Conservation (phyloP, 2,888 invertebrate species). For the Idaea biselata region DNA sequence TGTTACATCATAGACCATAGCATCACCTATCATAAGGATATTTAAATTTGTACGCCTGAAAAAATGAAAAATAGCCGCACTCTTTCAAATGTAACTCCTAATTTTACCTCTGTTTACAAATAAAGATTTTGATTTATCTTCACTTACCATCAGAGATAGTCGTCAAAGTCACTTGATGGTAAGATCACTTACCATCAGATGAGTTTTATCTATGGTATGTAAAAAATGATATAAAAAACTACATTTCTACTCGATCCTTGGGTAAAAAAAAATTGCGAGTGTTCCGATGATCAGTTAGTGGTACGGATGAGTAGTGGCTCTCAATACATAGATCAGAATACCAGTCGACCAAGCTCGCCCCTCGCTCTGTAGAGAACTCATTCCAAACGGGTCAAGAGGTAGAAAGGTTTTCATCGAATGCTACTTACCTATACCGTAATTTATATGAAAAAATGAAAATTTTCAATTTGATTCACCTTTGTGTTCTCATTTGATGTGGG, state of each 20-base stretch:
- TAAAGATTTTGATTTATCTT: no score
- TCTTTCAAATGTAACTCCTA: no score
- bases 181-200: no score
- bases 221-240: slow-evolving; percentile 34
- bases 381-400: slow-evolving; percentile 28
- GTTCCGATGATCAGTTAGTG: slow-evolving; percentile 29
- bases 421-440: slow-evolving; percentile 5
- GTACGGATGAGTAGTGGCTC: slow-evolving; percentile 40
- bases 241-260: slow-evolving; percentile 13
- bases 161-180: no score
- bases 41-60: no score
- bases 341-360: slow-evolving; percentile 22
- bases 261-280: slow-evolving; percentile 39
- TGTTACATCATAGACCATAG: no score
- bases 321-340: slow-evolving; percentile 50
- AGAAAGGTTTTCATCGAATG: slow-evolving; percentile 20
- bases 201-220: no score
- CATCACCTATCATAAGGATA: no score
- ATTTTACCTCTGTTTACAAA: no score
- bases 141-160: no score
- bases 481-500: background rate
- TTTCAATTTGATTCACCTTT: background rate
- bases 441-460: slow-evolving; percentile 11
- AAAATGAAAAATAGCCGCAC: no score
- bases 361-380: slow-evolving; percentile 21